Percentiles rank a stretch among this genome's conserved stretches.
These are phyloP conservation scores for Corythornis vintsioides DNA, from an alignment of 2,113 vertebrate genomes.

Conservation along the genomic window DNA sequence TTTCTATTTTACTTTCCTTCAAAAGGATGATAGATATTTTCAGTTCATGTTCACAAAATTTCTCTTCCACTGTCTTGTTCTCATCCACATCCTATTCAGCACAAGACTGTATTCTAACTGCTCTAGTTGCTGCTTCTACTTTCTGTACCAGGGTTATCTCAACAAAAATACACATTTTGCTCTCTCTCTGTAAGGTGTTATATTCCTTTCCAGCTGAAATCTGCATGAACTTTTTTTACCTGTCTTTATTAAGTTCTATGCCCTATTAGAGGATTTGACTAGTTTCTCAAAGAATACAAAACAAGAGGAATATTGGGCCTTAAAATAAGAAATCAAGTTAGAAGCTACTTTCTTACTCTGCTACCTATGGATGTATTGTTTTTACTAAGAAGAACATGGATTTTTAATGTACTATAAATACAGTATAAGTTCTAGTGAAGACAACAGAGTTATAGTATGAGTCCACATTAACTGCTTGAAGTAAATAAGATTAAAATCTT, in stretches of 20 bases:
- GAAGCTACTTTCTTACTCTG: background rate
- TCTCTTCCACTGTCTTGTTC: background rate
- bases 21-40: background rate
- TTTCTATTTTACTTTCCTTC: background rate
- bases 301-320: background rate
- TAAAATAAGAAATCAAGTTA: background rate
- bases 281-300: slow-evolving; percentile 20
- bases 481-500: background rate
- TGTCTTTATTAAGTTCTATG: background rate
- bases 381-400: background rate
- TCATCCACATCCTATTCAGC: background rate
- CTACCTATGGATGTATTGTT: background rate
- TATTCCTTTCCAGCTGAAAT: background rate
- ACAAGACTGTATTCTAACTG: background rate
- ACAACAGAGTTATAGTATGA: background rate
- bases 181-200: background rate
- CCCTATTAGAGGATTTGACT: background rate
- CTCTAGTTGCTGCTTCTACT: background rate
- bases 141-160: background rate
- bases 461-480: background rate
- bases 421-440: background rate
- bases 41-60: background rate
- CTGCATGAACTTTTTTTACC: background rate
- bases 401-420: background rate
- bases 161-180: background rate